Conservation (phyloP, 2,888 invertebrate species). For the Nymphalis polychloros region DNA sequence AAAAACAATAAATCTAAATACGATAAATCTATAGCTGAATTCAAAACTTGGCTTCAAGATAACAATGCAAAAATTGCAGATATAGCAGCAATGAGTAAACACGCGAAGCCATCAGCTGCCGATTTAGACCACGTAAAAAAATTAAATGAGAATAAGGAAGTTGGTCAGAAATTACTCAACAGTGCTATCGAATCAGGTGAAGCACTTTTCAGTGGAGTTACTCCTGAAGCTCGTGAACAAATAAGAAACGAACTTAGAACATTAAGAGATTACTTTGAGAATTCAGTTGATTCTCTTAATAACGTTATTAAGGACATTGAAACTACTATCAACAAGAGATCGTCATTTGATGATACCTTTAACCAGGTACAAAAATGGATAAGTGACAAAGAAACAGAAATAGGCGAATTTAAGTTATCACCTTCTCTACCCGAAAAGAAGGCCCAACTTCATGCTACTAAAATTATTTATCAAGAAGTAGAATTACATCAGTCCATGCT, state of each 20-base stretch:
- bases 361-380: constrained; percentile 94
- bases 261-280: constrained; percentile 91
- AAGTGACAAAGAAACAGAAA: constrained; percentile 88
- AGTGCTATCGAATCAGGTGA: constrained; percentile 93
- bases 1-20: constrained; percentile 87
- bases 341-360: constrained; percentile 95
- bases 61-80: constrained; percentile 88
- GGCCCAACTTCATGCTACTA: constrained; percentile 90
- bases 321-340: constrained; percentile 92
- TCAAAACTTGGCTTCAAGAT: constrained; percentile 89
- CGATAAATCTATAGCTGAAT: constrained; percentile 84
- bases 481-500: constrained; percentile 92
- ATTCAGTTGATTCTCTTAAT: constrained; percentile 91
- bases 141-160: constrained; percentile 87
- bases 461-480: constrained; percentile 91
- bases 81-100: constrained; percentile 87
- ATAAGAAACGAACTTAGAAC: constrained; percentile 91
- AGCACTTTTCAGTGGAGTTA: constrained; percentile 91
- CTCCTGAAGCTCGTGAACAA: constrained; percentile 92
- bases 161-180: constrained; percentile 89
- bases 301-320: constrained; percentile 93
- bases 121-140: constrained; percentile 89
- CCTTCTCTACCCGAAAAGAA: constrained; percentile 94
- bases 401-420: constrained; percentile 86
- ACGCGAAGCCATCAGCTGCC: constrained; percentile 88